Percentiles rank a stretch among this genome's conserved stretches.
Evolutionary conservation across 2,797 vertebrate genomes (phyloP).

Genomic region (Erpetoichthys calabaricus): DNA sequence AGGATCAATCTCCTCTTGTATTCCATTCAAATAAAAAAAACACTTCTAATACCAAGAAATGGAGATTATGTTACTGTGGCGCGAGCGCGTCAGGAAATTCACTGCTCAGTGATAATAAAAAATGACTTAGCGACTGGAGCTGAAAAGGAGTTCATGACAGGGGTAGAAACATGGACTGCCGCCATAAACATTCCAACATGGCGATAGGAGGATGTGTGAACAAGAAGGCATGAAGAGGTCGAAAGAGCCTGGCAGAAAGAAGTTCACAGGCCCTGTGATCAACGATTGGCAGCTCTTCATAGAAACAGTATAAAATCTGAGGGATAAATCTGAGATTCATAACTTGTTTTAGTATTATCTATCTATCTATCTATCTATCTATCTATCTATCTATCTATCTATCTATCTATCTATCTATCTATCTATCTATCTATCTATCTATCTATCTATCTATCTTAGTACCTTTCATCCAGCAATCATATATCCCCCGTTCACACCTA

Average conservation of each 20-base stretch:
- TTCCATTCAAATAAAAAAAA: constrained; percentile 21
- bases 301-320: too few relatives aligned
- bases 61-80: constrained; percentile 11
- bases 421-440: too few relatives aligned
- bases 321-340: too few relatives aligned
- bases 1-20: neutral
- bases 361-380: too few relatives aligned
- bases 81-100: constrained; percentile 23
- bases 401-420: too few relatives aligned
- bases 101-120: constrained; percentile 22
- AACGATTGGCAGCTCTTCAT: too few relatives aligned
- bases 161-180: neutral
- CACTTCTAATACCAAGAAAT: constrained; percentile 25
- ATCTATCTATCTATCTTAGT: too few relatives aligned
- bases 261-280: neutral
- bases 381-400: too few relatives aligned
- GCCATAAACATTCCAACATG: neutral
- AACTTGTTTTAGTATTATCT: too few relatives aligned
- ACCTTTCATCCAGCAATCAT: too few relatives aligned
- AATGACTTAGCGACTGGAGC: constrained; percentile 13
- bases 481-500: too few relatives aligned
- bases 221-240: neutral
- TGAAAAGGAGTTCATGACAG: constrained; percentile 20
- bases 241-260: neutral
- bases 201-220: neutral